Evolutionary conservation across 2,888 invertebrate genomes (phyloP), one percentile per base, ranked within the genome.

Genomic region (Kryphioiulus occultus): DNA sequence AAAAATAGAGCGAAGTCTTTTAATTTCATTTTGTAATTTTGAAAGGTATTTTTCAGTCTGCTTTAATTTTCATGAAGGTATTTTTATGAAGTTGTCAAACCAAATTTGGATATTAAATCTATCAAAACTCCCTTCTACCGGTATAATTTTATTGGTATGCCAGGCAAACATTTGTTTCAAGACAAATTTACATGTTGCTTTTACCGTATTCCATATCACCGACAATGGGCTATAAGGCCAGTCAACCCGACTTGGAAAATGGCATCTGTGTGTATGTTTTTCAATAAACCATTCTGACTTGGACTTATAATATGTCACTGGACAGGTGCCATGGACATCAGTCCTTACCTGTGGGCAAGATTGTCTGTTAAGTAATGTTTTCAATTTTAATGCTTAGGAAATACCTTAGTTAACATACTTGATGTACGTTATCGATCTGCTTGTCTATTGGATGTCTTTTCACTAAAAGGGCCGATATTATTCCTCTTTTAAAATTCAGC

Each of bases 401-500:
- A 44, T 44, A 44, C 1, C 12, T 44, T 39, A 39, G 44, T 3
- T 30, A 32, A 17, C 78, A 15, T 78, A 78, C 78, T 78, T 78
- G 78, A 15, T 78, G 12, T 32, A 17, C 15, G 3, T 26, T 17
- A 30, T 30, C 30, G 15, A 0, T 0, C 30, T 2, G 15, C 3
- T 30, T 26, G 10, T 78, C 26, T 15, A 30, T 10, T 39, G 85
- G 44, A 19, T 32, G 87, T 35, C 85, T 53, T 82, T 88, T 89
- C 9, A 87, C 88, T 15, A 88, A 85, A 42, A 90, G 88, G 12
- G 89, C 87, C 5, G 89, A 89, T 5, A 90, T 86, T 22, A 89
- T 89, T 4, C 89, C 90, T 88, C 89, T 87, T 88, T 90, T 90
- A 47, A 90, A 89, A 47, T 90, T 90, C 10, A 89, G 47, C 12